Base-by-base conservation (phyloP, 2,888 invertebrate genomes). In the Macrophya alboannulata region DNA sequence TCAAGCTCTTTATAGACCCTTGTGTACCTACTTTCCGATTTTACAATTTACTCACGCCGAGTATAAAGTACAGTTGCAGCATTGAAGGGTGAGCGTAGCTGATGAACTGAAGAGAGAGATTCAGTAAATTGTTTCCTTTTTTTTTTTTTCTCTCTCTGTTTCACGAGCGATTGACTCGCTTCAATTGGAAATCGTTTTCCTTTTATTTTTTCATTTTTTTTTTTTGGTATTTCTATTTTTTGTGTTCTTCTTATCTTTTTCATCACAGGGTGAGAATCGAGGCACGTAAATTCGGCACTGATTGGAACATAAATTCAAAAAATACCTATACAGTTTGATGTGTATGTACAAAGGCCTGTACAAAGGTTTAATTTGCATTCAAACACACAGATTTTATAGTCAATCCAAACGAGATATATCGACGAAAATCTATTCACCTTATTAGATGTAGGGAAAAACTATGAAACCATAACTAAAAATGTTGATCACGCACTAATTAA, bases 131-230 rank as follows among this genome's bases (percentile, higher is more conserved):
- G 21, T 62, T 62, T 62, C 25, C 62, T 25, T 25, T 10, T 62
- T 55, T n/a, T 55, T 55, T 55, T n/a, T 3, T 59, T 59, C n/a
- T 59, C 4, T 21, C 9, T 59, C 21, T 62, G 21, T 62, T 25
- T 62, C 62, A 62, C 25, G 62, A 25, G 25, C 25, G 62, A 62
- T 62, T 62, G 9, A 62, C 25, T 25, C 21, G 25, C 12, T 21
- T 62, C 62, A 62, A 25, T 25, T 62, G 62, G 62, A 25, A 62
- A 62, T 62, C 62, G 62, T 21, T 21, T 62, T 55, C 55, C 55
- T n/a, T 17, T 51, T n/a, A n/a, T n/a, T 51, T 55, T 55, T n/a
- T 8, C 17, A 17, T 17, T 51, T 51, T 51, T 48, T 48, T 48
- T 48, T 4, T 48, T 15, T 5, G n/a, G n/a, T n/a, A n/a, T n/a